A percentile compares a stretch with the other conserved stretches of the same genome.
These are phyloP conservation scores for Microctonus aethiopoides DNA, from an alignment of 2,888 invertebrate genomes.

Conservation along the genomic window DNA sequence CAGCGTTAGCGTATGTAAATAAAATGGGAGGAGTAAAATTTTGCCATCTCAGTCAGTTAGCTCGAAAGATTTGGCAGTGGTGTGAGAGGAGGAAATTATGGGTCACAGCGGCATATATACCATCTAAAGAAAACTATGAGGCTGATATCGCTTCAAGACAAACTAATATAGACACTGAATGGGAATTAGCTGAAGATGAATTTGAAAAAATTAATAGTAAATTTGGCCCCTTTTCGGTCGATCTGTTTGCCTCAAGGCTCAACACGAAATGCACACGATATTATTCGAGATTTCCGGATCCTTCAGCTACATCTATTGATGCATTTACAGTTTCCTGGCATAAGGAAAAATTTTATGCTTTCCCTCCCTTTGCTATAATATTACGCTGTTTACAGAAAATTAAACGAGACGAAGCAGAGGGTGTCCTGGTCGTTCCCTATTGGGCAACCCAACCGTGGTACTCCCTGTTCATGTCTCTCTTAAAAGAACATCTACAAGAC, in stretches of 20 bases:
- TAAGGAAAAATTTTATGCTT: neutral
- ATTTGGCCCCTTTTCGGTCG: slow-evolving; percentile 37
- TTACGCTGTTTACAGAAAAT: neutral
- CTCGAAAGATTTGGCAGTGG: slow-evolving; percentile 46
- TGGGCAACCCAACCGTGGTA: neutral
- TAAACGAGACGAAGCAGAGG: neutral
- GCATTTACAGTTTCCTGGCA: neutral
- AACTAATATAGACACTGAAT: slow-evolving; percentile 40
- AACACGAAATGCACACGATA: slow-evolving; percentile 44
- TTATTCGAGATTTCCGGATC: slow-evolving; percentile 40
- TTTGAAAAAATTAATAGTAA: slow-evolving; percentile 35
- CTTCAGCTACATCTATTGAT: slow-evolving; percentile 7
- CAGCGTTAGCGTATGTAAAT: slow-evolving; percentile 44
- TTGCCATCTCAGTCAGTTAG: slow-evolving; percentile 34
- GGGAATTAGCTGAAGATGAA: slow-evolving; percentile 35
- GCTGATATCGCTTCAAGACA: slow-evolving; percentile 42
- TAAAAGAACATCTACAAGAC: too few relatives aligned
- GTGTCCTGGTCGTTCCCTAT: neutral
- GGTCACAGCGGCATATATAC: slow-evolving; percentile 41
- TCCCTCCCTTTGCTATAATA: neutral
- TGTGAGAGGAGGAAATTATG: slow-evolving; percentile 43
- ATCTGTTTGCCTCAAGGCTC: slow-evolving; percentile 43
- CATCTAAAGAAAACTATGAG: slow-evolving; percentile 38
- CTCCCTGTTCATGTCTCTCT: neutral
- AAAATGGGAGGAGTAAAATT: slow-evolving; percentile 40